Conservation (phyloP, 64 coral and sea anemone genomes). For the Catalaphyllia jardinei region DNA sequence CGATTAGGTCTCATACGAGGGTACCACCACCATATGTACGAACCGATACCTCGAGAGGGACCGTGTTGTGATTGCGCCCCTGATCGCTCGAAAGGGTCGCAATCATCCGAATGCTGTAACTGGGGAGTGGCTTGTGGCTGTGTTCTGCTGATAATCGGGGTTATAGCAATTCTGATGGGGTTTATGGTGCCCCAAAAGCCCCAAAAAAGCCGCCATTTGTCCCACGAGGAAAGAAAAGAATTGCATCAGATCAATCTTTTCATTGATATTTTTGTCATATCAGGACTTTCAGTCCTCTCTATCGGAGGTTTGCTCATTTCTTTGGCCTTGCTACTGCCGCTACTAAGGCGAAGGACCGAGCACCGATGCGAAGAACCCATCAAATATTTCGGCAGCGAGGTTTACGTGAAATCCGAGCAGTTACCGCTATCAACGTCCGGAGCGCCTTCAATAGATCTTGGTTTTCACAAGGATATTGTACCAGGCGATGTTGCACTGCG, state of each 20-base stretch:
- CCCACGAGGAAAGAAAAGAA: conserved; percentile 43
- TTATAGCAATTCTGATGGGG: conserved; percentile 79
- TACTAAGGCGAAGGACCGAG: conserved; percentile 38
- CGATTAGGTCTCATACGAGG: conserved; percentile 89
- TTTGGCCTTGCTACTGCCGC: conserved; percentile 58
- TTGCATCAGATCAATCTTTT: conserved; percentile 50
- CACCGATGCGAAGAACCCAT: conserved; percentile 29
- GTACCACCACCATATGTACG: conserved; percentile 91
- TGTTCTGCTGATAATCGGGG: conserved; percentile 62
- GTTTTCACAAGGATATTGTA: conserved; percentile 79
- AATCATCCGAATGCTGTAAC: conserved; percentile 43
- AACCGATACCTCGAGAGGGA: conserved; percentile 29
- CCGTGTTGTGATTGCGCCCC: conserved; percentile 68
- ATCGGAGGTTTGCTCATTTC: conserved; percentile 75
- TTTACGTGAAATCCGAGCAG: conserved; percentile 86
- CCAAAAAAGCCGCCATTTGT: conserved; percentile 14
- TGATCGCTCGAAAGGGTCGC: neutral
- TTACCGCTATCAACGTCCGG: conserved; percentile 20
- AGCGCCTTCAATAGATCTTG: conserved; percentile 47
- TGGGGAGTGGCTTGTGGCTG: conserved; percentile 73
- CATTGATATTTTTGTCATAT: conserved; percentile 79
- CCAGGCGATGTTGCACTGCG: conserved; percentile 65
- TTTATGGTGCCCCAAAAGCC: conserved; percentile 72
- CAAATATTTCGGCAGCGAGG: conserved; percentile 59
- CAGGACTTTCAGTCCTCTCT: conserved; percentile 70